Base-by-base conservation (phyloP, 1,140 invertebrate species). In the Aethina tumida region DNA sequence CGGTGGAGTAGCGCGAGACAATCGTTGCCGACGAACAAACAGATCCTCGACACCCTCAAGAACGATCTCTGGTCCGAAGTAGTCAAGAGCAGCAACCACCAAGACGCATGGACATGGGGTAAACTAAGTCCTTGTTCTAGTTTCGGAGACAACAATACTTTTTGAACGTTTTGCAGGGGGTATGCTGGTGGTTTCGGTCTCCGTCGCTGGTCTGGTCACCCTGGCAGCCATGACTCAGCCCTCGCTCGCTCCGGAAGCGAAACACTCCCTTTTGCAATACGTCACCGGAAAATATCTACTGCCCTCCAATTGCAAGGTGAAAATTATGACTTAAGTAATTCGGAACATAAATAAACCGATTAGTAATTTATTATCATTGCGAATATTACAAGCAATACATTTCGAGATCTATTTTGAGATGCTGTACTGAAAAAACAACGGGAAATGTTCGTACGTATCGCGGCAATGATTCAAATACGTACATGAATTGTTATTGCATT, bases 261-360 rank as follows among this genome's bases (percentile, higher is more conserved):
- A 90, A 59, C 83, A 87, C 59, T 85, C 86, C 26, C 69, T 93
- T 39, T 70, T 93, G 35, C 86, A 91, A 56, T 91, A 89, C 62
- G 85, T 94, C 31, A 91, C 87, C 19, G 88, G 88, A 25, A 90
- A 90, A 61, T 92, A 92, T 68, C 69, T 92, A 19, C 71, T 88
- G 30, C 84, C 89, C 13, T 78, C 82, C 34, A 89, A 88, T 58
- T 92, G 88, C 61, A 80, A 79, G 53, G 55, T 56, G 32, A 25
- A 21, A 19, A 32, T n/a, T n/a, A n/a, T n/a, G n/a, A n/a, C n/a
- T n/a, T n/a, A n/a, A n/a, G n/a, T n/a, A n/a, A n/a, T n/a, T n/a
- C n/a, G n/a, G n/a, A n/a, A n/a, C n/a, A n/a, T n/a, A n/a, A n/a
- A n/a, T n/a, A n/a, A n/a, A n/a, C n/a, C n/a, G n/a, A n/a, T n/a